Percentiles rank a stretch among this genome's conserved stretches.
phyloP scores from a whole-genome alignment of 92 coral and sea anemone genomes.

The Heteractis magnifica region DNA sequence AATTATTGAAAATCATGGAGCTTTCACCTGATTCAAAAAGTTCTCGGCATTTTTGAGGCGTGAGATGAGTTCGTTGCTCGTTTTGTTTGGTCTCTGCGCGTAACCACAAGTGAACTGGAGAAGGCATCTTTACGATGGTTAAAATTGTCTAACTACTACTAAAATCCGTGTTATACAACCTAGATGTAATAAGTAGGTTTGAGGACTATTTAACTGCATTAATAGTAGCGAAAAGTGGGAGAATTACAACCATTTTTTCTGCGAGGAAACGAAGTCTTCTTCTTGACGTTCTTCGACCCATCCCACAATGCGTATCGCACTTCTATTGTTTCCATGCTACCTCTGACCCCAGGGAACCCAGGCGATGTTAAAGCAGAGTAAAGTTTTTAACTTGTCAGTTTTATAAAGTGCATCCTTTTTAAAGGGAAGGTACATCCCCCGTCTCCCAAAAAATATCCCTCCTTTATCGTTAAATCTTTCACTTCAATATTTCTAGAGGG shows the following conservation, averaged over 20 bases:
- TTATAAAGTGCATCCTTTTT: too few species aligned
- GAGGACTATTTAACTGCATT: slow-evolving; percentile 15
- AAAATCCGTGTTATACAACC: slow-evolving; percentile 1
- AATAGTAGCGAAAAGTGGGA: not conserved
- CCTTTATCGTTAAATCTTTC: too few species aligned
- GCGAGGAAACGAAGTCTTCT: not conserved
- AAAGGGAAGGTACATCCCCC: too few species aligned
- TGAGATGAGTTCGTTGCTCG: slow-evolving; percentile 60
- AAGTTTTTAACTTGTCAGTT: too few species aligned
- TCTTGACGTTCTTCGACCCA: not conserved
- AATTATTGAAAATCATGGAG: not conserved
- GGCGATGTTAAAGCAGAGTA: too few species aligned
- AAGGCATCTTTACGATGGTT: slow-evolving; percentile 4
- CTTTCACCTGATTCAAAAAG: slow-evolving; percentile 51
- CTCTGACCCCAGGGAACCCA: too few species aligned
- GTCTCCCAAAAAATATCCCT: too few species aligned
- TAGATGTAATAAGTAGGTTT: slow-evolving; percentile 1
- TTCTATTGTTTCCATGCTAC: not conserved
- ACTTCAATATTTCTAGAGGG: too few species aligned
- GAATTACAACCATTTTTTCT: not conserved
- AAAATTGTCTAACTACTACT: slow-evolving; percentile 12
- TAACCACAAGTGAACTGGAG: slow-evolving; percentile 52
- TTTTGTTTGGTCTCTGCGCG: slow-evolving; percentile 68
- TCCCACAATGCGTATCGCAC: not conserved
- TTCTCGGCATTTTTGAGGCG: slow-evolving; percentile 57